Evolutionary conservation across 2,888 invertebrate genomes (phyloP).

Genomic region (Unio pictorum): DNA sequence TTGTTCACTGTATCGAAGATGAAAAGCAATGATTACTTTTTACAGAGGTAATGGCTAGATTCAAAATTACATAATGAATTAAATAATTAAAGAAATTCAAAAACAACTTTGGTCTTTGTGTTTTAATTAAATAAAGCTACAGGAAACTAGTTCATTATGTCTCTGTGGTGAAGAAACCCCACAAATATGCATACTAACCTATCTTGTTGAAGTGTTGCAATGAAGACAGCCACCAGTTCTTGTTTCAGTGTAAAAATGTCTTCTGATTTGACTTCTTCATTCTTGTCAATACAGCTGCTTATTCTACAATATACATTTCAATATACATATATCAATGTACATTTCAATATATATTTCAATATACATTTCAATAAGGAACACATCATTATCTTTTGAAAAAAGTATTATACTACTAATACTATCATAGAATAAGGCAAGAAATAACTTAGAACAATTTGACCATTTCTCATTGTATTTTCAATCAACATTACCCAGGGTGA

Average conservation of each 20-base stretch:
- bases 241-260: slow-evolving; percentile 53
- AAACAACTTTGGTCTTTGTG: neutral
- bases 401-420: slow-evolving; percentile 7
- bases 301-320: slow-evolving; percentile 36
- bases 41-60: neutral
- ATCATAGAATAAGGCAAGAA: no score
- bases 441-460: no score
- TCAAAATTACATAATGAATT: neutral
- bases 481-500: no score
- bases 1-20: no score
- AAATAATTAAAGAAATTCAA: neutral
- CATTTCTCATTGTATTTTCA: no score
- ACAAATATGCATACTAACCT: slow-evolving; percentile 39
- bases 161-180: neutral
- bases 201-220: slow-evolving; percentile 62
- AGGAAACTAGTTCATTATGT: neutral
- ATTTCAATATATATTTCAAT: neutral
- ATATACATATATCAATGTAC: neutral
- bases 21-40: no score
- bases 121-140: neutral
- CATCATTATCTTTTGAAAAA: neutral
- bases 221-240: slow-evolving; percentile 59
- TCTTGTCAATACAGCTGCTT: slow-evolving; percentile 30
- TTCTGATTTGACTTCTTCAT: slow-evolving; percentile 45
- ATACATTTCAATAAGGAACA: neutral